phyloP scores from a whole-genome alignment of 1,140 invertebrate genomes.

The Pseudoatta argentina region DNA sequence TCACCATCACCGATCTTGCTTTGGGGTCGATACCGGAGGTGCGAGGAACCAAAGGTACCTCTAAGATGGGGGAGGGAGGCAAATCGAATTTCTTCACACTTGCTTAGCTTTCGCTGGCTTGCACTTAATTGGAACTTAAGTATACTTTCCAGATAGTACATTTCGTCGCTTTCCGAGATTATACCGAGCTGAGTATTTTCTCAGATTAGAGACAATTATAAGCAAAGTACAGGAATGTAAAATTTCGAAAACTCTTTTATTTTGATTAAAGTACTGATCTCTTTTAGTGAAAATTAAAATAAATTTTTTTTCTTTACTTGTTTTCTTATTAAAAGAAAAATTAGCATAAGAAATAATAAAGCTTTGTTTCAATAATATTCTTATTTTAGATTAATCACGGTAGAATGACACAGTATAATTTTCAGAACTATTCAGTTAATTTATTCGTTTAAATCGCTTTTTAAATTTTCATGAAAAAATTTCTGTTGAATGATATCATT shows the following conservation, averaged over 20 bases:
- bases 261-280: background rate
- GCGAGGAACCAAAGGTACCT: constrained; percentile 44
- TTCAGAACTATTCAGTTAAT: background rate
- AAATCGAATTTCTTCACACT: constrained; percentile 61
- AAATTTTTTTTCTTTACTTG: background rate
- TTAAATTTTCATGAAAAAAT: constrained; percentile 13
- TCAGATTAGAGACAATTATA: constrained; percentile 17
- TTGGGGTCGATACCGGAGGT: constrained; percentile 19
- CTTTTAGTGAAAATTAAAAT: background rate
- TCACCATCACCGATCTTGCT: constrained; percentile 8
- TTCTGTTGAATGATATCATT: background rate
- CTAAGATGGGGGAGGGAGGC: background rate
- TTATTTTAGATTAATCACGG: background rate
- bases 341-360: background rate
- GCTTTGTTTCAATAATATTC: background rate
- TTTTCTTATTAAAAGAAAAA: background rate
- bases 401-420: background rate
- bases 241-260: constrained; percentile 4
- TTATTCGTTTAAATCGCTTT: background rate
- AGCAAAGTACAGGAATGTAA: background rate
- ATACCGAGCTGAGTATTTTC: background rate
- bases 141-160: constrained; percentile 61
- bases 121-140: constrained; percentile 72
- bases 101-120: constrained; percentile 68
- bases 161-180: constrained; percentile 35